phyloP scores from a whole-genome alignment of 2,797 vertebrate species.

The Lagorchestes hirsutus region DNA sequence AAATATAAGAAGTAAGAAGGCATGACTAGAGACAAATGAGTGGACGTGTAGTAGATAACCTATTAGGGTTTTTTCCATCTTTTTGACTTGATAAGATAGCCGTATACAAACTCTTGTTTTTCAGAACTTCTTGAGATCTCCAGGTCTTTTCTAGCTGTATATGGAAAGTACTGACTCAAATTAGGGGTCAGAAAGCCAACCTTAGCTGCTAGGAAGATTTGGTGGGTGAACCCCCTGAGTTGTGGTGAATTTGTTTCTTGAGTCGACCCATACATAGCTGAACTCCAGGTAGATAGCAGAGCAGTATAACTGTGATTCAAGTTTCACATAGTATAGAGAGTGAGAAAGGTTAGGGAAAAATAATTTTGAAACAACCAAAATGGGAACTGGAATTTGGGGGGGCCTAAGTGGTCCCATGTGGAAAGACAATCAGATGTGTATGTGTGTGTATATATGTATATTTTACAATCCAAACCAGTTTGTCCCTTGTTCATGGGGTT shows the following conservation, averaged over 20 bases:
- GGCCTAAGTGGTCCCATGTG: background rate
- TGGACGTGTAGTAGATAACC: background rate
- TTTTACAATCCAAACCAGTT: conserved; percentile 68
- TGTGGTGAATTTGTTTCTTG: background rate
- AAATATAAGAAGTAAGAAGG: background rate
- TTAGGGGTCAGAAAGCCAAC: conserved; percentile 4
- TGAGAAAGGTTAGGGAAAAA: conserved; percentile 38
- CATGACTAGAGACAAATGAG: background rate
- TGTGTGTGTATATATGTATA: background rate
- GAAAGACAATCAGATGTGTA: background rate
- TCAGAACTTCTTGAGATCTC: background rate
- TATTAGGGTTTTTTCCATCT: background rate
- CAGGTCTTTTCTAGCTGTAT: background rate
- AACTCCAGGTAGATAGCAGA: conserved; percentile 5
- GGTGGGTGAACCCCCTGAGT: conserved; percentile 34
- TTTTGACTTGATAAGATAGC: background rate
- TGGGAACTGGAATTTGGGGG: background rate
- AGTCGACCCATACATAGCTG: background rate
- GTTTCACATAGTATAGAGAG: conserved; percentile 52
- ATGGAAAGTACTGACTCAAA: background rate
- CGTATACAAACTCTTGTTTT: conserved; percentile 10
- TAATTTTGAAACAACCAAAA: conserved; percentile 41
- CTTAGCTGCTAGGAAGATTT: conserved; percentile 19
- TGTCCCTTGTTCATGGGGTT: conserved; percentile 57
- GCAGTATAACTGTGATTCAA: conserved; percentile 64